Percentiles rank a stretch among this genome's conserved stretches.
Evolutionary conservation across 64 coral and sea anemone genomes (phyloP).

Genomic region (Stichodactyla mertensii): DNA sequence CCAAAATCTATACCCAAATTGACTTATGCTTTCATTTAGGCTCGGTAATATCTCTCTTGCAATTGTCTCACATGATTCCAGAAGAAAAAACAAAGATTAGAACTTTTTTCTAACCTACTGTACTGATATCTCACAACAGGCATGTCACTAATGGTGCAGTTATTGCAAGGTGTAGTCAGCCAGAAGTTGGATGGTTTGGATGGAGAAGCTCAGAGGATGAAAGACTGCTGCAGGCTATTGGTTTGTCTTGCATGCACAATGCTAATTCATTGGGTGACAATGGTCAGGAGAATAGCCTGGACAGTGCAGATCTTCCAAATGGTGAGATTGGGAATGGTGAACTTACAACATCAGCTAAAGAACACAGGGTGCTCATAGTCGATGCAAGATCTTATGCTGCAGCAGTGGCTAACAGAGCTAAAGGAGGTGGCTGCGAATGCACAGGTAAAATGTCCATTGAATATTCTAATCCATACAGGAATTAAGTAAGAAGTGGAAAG

Average conservation of each 20-base stretch:
- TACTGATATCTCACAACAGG: conserved; percentile 18
- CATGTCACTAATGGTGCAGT: conserved; percentile 89
- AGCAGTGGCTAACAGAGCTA: conserved; percentile 77
- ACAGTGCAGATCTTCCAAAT: conserved; percentile 24
- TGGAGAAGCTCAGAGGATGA: conserved; percentile 90
- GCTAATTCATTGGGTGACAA: neutral
- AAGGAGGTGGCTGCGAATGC: conserved; percentile 93
- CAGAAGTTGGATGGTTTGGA: conserved; percentile 82
- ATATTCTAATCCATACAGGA: neutral
- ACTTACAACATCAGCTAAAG: neutral
- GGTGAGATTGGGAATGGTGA: conserved; percentile 20
- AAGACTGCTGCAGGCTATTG: conserved; percentile 62
- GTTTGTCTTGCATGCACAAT: conserved; percentile 46
- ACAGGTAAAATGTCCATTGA: conserved; percentile 39
- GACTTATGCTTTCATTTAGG: too few relatives aligned
- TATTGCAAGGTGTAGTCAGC: conserved; percentile 93
- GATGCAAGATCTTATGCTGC: conserved; percentile 87
- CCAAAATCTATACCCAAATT: too few relatives aligned
- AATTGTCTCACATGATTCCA: too few relatives aligned
- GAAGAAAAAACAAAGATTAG: too few relatives aligned
- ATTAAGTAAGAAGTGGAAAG: neutral
- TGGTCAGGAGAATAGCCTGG: neutral
- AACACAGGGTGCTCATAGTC: conserved; percentile 61
- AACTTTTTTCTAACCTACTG: neutral
- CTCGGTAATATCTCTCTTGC: too few relatives aligned